Evolutionary conservation across 2,113 vertebrate genomes (phyloP).

Genomic region (Hippoglossus stenolepis): DNA sequence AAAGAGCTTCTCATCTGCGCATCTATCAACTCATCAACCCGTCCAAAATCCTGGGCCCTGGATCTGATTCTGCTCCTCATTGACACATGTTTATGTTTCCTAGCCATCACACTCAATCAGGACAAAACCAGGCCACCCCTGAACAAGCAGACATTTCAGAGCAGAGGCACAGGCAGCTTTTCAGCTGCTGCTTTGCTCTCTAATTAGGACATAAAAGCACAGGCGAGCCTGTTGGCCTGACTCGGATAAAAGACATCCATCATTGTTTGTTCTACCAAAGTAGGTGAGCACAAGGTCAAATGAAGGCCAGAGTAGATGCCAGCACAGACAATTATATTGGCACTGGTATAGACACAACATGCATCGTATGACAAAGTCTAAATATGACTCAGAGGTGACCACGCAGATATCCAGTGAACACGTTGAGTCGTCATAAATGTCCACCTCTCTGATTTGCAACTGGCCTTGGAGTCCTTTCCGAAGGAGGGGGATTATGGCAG

Average conservation of each 20-base stretch:
- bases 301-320: constrained; percentile 25
- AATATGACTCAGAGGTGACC: neutral
- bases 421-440: no score
- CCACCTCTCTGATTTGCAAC: neutral
- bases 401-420: no score
- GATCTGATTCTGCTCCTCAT: constrained; percentile 45
- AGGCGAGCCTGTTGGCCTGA: constrained; percentile 48
- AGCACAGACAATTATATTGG: neutral
- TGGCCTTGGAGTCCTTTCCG: neutral
- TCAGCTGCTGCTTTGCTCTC: constrained; percentile 60
- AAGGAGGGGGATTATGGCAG: neutral
- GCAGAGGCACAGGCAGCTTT: constrained; percentile 47
- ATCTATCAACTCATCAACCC: constrained; percentile 3
- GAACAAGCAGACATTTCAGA: constrained; percentile 63
- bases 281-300: constrained; percentile 37
- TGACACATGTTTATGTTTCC: constrained; percentile 64
- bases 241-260: constrained; percentile 49
- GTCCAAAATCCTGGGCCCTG: constrained; percentile 26
- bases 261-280: constrained; percentile 27
- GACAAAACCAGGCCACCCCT: constrained; percentile 68
- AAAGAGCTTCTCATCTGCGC: neutral
- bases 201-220: constrained; percentile 75
- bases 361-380: neutral
- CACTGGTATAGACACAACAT: neutral
- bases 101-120: constrained; percentile 70